Conservation (phyloP, 2,797 vertebrate genomes). For the Eidolon dupreanum region DNA sequence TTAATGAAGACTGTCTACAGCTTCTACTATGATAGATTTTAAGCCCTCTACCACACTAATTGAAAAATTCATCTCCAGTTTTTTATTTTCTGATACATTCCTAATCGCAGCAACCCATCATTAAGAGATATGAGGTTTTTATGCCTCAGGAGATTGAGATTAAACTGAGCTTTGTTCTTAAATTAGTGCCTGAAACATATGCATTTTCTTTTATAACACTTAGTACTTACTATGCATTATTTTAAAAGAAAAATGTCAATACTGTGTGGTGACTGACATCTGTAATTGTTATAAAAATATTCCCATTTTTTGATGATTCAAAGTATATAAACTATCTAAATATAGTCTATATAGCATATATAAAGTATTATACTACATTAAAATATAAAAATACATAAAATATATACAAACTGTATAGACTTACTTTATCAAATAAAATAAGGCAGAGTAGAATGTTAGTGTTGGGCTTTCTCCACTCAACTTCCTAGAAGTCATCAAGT, state of each 20-base stretch:
- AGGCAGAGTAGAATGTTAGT: not conserved
- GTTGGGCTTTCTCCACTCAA: not conserved
- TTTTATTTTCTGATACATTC: conserved; percentile 15
- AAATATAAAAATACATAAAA: not conserved
- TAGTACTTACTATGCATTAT: not conserved
- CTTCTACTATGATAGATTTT: not conserved
- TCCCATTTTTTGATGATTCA: conserved; percentile 6
- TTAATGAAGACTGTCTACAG: not conserved
- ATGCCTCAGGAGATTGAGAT: not conserved
- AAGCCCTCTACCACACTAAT: not conserved
- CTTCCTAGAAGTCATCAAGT: conserved; percentile 20
- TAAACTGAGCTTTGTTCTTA: conserved; percentile 25
- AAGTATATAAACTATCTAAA: not conserved
- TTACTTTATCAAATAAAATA: conserved; percentile 18
- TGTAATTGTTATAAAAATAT: conserved; percentile 17
- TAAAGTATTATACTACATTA: not conserved
- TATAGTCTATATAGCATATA: not conserved
- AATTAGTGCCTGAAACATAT: not conserved
- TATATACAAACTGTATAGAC: not conserved
- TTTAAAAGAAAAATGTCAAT: conserved; percentile 39
- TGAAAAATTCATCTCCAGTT: not conserved
- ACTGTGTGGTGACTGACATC: not conserved
- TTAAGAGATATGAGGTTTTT: not conserved
- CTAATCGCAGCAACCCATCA: not conserved
- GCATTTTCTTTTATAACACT: conserved; percentile 3